Evolutionary conservation across 2,113 vertebrate species (phyloP).

Genomic region (Lethenteron reissneri): DNA sequence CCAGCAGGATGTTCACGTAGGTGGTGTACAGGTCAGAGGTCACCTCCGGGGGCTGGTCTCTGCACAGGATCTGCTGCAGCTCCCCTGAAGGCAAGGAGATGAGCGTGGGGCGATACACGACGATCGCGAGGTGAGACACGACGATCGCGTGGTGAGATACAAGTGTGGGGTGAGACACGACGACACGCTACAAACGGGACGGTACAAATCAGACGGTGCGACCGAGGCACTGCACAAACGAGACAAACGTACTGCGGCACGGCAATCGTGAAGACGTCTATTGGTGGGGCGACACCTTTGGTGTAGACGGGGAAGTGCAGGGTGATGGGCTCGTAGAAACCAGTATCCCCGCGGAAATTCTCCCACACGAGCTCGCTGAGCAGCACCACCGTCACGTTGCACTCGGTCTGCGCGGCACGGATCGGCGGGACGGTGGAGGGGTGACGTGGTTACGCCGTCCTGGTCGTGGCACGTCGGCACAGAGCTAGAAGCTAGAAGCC

Average conservation of each 20-base stretch:
- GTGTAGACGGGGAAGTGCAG: conserved; percentile 86
- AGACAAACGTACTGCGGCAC: too few species aligned
- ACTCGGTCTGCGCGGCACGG: conserved; percentile 38
- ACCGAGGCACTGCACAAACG: too few species aligned
- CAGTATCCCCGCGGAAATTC: conserved; percentile 53
- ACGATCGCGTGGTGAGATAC: neutral
- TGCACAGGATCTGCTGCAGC: conserved; percentile 61
- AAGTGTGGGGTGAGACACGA: neutral
- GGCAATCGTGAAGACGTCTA: neutral
- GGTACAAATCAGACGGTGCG: too few species aligned
- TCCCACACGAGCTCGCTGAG: conserved; percentile 91
- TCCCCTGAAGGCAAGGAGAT: conserved; percentile 29
- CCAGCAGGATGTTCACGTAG: conserved; percentile 84
- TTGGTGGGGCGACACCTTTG: conserved; percentile 38
- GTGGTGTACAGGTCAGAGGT: conserved; percentile 64
- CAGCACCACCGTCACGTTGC: conserved; percentile 60
- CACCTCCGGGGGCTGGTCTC: conserved; percentile 46
- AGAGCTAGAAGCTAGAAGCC: too few species aligned
- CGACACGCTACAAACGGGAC: too few species aligned
- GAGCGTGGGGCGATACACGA: neutral
- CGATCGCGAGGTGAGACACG: neutral
- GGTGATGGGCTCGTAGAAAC: conserved; percentile 65
- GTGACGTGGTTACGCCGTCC: too few species aligned
- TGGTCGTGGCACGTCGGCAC: too few species aligned
- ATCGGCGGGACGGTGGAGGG: too few species aligned